These are phyloP conservation scores for Trididemnum clinides DNA, from an alignment of 23 tunicate genomes.

Conservation along the genomic window DNA sequence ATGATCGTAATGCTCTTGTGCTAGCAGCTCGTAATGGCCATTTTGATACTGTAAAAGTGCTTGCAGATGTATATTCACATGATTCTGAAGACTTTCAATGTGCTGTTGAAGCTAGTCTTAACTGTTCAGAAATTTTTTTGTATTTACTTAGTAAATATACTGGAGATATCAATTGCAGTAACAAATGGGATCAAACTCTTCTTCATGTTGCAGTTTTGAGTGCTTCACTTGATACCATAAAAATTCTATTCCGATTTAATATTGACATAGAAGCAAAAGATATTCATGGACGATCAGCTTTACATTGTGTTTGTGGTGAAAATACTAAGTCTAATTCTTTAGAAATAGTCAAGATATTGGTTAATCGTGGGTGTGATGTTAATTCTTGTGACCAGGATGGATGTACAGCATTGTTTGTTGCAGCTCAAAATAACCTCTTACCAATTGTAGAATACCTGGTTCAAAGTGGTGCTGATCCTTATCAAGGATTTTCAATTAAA, in stretches of 20 bases:
- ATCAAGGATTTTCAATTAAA: background rate
- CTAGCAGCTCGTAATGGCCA: constrained; percentile 54
- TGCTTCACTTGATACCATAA: background rate
- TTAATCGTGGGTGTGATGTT: constrained; percentile 36
- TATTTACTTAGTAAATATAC: constrained; percentile 10
- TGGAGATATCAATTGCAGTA: background rate
- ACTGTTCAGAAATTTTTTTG: background rate
- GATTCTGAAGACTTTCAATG: background rate
- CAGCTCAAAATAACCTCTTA: constrained; percentile 22
- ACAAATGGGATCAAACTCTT: background rate
- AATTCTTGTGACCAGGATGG: constrained; percentile 38
- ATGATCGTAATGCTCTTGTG: constrained; percentile 28
- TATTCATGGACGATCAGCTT: constrained; percentile 26
- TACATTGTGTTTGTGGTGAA: constrained; percentile 24
- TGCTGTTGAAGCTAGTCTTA: constrained; percentile 13
- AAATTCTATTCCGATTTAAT: background rate
- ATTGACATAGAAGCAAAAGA: constrained; percentile 33
- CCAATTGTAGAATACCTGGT: constrained; percentile 9
- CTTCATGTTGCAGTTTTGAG: constrained; percentile 41
- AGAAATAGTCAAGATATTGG: constrained; percentile 14
- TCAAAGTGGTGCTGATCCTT: constrained; percentile 37
- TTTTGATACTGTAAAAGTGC: constrained; percentile 30
- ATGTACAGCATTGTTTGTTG: constrained; percentile 54
- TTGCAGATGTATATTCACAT: background rate
- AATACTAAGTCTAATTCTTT: background rate